Evolutionary conservation across 2,797 vertebrate genomes (phyloP), one percentile per base, ranked within the genome.

Genomic region (Scomberomorus guttatus): DNA sequence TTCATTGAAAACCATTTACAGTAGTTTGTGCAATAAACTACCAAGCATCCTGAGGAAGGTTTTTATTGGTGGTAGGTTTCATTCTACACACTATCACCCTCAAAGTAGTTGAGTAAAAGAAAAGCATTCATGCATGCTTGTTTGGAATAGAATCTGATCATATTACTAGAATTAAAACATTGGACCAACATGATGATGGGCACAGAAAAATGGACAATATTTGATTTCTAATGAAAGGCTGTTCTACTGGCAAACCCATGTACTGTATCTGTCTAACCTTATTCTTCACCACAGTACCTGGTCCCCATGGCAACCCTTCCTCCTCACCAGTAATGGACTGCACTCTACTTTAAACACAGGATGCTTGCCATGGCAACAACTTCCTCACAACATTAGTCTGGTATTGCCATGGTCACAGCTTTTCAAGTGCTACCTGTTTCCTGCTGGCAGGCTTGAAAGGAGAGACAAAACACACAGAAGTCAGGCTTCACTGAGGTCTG

Each of bases 231-330:
- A 24, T 76, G 59, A 64, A 55, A 68, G 39, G n/a, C 44, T 72
- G 34, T 32, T 44, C 4, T 29, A 12, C 50, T 27, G 25, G 20
- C 10, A 75, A 42, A 44, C n/a, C 25, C 14, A 50, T 52, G n/a
- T 7, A 37, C 37, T 37, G 37, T 37, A 59, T 60, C 48, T 70
- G 29, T 58, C 66, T 61, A 72, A 68, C 55, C 60, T 52, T 57
- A 59, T 62, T 72, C 58, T 46, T 70, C 57, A 72, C 42, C 24
- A 24, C 22, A 32, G 52, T 60, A 85, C 81, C 85, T 85, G 87
- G 87, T 92, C 82, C 80, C 91, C 89, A 92, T 94, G 83, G 90
- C 90, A 93, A 93, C 91, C 44, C 75, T 42, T 83, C 66, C 80
- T 71, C 79, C 72, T 87, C 81, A 85, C 58, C 54, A 73, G 55